These are phyloP conservation scores for Lordiphosa collinella DNA, from an alignment of 1,140 invertebrate species.

Conservation along the genomic window DNA sequence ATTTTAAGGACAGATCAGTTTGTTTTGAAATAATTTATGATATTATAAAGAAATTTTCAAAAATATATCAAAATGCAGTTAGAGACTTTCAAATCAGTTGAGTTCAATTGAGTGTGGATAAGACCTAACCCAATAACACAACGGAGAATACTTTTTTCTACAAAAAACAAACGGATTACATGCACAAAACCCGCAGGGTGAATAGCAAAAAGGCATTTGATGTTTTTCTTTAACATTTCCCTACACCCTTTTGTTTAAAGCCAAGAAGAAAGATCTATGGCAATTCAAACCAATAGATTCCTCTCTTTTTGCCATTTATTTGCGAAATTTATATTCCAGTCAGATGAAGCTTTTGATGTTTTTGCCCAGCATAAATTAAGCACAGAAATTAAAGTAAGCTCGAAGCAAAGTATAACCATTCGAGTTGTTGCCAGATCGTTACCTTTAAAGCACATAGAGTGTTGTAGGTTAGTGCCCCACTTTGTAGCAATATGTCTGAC, in stretches of 20 bases:
- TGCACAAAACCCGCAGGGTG: not conserved
- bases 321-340: not conserved
- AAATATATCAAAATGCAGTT: too few relatives aligned
- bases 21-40: too few relatives aligned
- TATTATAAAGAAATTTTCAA: too few relatives aligned
- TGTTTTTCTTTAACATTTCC: not conserved
- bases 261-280: not conserved
- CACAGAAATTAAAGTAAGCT: too few relatives aligned
- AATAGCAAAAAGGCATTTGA: slow-evolving; percentile 1
- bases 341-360: not conserved
- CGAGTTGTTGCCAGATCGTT: not conserved
- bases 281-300: slow-evolving; percentile 2
- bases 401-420: not conserved
- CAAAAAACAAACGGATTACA: not conserved
- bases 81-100: too few relatives aligned
- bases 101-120: not conserved
- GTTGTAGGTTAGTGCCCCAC: not conserved
- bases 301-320: not conserved
- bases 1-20: too few relatives aligned
- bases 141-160: not conserved
- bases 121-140: not conserved
- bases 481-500: slow-evolving; percentile 11
- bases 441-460: not conserved
- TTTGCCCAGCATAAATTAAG: slow-evolving; percentile 1
- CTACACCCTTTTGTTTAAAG: not conserved